Base-by-base conservation (phyloP, 2,888 invertebrate genomes). In the Autographa gamma region DNA sequence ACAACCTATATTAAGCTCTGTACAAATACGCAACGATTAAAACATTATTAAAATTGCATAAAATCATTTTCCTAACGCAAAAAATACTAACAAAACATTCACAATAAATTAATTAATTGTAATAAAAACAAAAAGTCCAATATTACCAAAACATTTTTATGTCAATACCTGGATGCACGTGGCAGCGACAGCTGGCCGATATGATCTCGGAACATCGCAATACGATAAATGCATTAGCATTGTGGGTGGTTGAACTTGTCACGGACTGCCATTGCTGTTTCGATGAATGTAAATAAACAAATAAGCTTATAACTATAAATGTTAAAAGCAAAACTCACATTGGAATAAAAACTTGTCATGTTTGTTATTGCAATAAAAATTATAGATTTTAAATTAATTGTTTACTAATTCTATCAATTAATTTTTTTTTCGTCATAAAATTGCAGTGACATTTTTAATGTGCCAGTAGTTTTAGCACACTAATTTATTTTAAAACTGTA, bases 181-280 rank as follows among this genome's bases (percentile, higher is more conserved):
- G 88, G 85, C 85, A 80, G 73, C 85, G 89, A 90, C 92, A 92
- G 92, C 92, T 92, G 92, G 69, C 79, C 79, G 92, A 92, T 92
- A 85, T 77, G 79, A 92, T 92, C 92, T 85, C 79, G 83, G 86
- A 84, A 84, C 81, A 81, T 81, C 69, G 77, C 79, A 78, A 77
- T 84, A 84, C 69, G 76, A 82, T 80, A 81, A 78, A 80, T 75
- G 64, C 71, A 78, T 77, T 74, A 74, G 71, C 77, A 65, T 80
- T 78, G 67, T 73, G 78, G 81, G 77, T 69, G 79, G 71, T 76
- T 79, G 72, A 79, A 76, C 76, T 81, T 79, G 77, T 82, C 71
- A 77, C 41, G 75, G 60, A 32, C 58, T 58, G 64, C 43, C 74
- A 70, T 79, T 79, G 60, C 66, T 64, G 79, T 76, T 79, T 66